Percentiles rank a stretch among this genome's conserved stretches.
These are phyloP conservation scores for Daktulosphaira vitifoliae DNA, from an alignment of 1,140 invertebrate species.

Conservation along the genomic window DNA sequence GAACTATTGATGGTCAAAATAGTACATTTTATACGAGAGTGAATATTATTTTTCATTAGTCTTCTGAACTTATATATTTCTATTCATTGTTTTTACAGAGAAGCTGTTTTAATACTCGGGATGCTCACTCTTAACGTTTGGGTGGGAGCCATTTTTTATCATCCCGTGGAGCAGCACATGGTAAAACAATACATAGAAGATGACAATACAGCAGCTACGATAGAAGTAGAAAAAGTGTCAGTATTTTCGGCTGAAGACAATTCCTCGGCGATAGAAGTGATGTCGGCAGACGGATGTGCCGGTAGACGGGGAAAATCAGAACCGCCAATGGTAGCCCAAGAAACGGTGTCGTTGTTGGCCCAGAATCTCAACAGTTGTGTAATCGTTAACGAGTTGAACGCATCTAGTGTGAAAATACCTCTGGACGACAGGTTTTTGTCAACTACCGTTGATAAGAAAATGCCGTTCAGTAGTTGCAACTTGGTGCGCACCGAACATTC, in stretches of 20 bases:
- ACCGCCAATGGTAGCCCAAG: not conserved
- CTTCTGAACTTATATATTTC: too few relatives aligned
- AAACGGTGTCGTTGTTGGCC: conserved; percentile 12
- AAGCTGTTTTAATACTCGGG: conserved; percentile 70
- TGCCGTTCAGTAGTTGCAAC: conserved; percentile 37
- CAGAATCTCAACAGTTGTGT: conserved; percentile 21
- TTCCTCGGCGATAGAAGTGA: too few relatives aligned
- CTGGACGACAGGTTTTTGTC: conserved; percentile 34
- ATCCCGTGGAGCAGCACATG: conserved; percentile 72
- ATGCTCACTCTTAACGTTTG: conserved; percentile 73
- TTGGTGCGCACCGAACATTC: conserved; percentile 26
- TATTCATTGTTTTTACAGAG: conserved; percentile 46
- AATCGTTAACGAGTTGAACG: conserved; percentile 27
- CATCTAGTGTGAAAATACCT: conserved; percentile 23
- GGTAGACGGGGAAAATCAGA: too few relatives aligned
- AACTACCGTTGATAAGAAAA: not conserved
- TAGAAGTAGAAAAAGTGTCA: conserved; percentile 1
- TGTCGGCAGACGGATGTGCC: too few relatives aligned
- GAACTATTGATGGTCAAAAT: not conserved
- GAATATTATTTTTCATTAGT: too few relatives aligned
- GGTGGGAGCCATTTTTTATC: conserved; percentile 71
- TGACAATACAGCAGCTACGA: not conserved
- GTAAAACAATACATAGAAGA: conserved; percentile 48
- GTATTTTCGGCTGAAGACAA: not conserved
- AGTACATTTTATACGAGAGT: too few relatives aligned